Evolutionary conservation across 2,888 invertebrate species (phyloP), one percentile per base, ranked within the genome.

Genomic region (Campaea margaritaria): DNA sequence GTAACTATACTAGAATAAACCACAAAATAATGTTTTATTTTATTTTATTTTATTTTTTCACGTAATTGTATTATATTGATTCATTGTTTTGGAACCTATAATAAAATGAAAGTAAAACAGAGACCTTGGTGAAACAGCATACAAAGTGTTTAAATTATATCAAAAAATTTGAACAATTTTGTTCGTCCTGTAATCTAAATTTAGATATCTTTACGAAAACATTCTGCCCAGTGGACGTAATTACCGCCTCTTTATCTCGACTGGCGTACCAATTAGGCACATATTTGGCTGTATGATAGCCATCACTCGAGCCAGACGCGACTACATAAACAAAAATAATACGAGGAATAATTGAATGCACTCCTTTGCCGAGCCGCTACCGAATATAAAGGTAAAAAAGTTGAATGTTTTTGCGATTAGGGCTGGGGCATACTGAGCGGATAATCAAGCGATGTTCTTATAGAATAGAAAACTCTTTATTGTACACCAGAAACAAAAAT

Each of bases 291-390:
- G 74, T 74, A 57, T 65, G 85, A 85, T 83, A 81, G 76, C 71
- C 80, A 85, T 85, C 85, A 83, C 75, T 73, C 69, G 67, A 66
- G 68, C 69, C 75, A 67, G 67, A 69, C 68, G 67, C 68, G 70
- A 67, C 74, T 73, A 27, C 50, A 42, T 70, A 74, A 78, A 76
- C 69, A 77, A 75, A 77, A 82, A 79, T 78, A 83, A 79, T 77
- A 75, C 69, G 63, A 58, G 73, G 75, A 83, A 86, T 85, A 85
- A 88, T 86, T 85, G 85, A 81, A 81, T 72, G 75, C 76, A 77
- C 73, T 72, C 79, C 83, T 87, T 89, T 88, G 84, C 77, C 74
- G 58, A 73, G 84, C 84, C 86, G 85, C 85, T 81, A 79, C 87
- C 83, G 82, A 88, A 86, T 83, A 82, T 78, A 82, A 78, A 76